phyloP scores from a whole-genome alignment of 2,888 invertebrate species.

The Apamea sordens region DNA sequence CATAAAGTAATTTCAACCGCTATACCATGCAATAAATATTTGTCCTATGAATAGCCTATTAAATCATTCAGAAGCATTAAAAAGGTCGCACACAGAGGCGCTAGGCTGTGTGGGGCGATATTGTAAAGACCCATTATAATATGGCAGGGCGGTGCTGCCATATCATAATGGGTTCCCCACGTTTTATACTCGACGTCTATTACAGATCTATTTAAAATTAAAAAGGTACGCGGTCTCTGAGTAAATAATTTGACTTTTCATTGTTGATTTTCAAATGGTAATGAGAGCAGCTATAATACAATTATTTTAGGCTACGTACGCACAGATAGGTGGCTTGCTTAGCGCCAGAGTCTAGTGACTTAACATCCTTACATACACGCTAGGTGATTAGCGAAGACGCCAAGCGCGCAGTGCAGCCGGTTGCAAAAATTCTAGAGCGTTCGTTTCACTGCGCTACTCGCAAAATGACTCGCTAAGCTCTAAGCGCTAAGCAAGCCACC shows the following conservation, averaged over 20 bases:
- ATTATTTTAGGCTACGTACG: too few species aligned
- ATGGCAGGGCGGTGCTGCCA: slow-evolving; percentile 13
- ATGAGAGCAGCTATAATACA: background rate
- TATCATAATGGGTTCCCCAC: slow-evolving; percentile 34
- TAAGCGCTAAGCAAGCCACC: too few species aligned
- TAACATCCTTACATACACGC: too few species aligned
- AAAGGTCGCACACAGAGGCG: slow-evolving; percentile 51
- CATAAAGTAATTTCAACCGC: slow-evolving; percentile 36
- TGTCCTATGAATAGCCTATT: slow-evolving; percentile 54
- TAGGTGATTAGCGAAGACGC: too few species aligned
- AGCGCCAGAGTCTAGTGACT: too few species aligned
- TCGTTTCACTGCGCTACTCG: too few species aligned
- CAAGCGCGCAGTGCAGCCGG: too few species aligned
- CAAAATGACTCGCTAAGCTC: too few species aligned
- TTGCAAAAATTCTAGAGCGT: too few species aligned
- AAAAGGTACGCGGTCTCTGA: slow-evolving; percentile 32
- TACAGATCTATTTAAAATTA: slow-evolving; percentile 58
- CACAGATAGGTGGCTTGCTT: too few species aligned
- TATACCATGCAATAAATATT: slow-evolving; percentile 52
- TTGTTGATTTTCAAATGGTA: slow-evolving; percentile 12
- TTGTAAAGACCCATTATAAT: slow-evolving; percentile 58
- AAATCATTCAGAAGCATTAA: slow-evolving; percentile 60
- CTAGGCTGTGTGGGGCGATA: slow-evolving; percentile 35
- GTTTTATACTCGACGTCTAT: slow-evolving; percentile 51
- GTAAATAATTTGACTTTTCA: slow-evolving; percentile 19